Base-by-base conservation (phyloP, 2,113 vertebrate species). In the Corythaeola cristata region DNA sequence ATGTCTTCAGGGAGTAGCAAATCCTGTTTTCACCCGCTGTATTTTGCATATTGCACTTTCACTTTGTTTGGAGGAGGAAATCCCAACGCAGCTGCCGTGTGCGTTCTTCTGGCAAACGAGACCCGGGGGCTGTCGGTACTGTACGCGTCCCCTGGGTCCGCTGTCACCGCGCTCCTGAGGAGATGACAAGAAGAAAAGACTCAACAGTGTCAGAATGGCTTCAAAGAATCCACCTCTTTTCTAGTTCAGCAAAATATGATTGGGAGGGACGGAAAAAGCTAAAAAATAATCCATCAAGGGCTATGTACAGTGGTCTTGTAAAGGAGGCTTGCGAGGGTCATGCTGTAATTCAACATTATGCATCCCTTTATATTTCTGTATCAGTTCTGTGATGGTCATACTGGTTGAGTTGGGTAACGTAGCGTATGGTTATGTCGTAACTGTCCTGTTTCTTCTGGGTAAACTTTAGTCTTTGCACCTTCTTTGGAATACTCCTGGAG, bases 381-480 rank as follows among this genome's bases (percentile, higher is more conserved):
- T 14, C 47, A 3, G 0, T 56, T 11, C 24, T 3, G 5, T 9
- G 8, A 1, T 3, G 23, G 49, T 28, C 4, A 26, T 15, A 5
- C 24, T n/a, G 4, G 24, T 4, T 67, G 74, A 55, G 64, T 4
- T 80, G 85, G 49, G 3, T 58, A 5, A 19, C 2, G 19, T 5
- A 2, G 69, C 6, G 15, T 23, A 2, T 12, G 44, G 8, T 50
- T 24, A n/a, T n/a, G 6, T 7, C 3, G 2, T 28, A 3, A 7
- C 22, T 41, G 15, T 49, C 23, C 62, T 41, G 3, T 64, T 76
- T 27, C 41, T 55, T 21, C 64, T 90, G 93, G 41, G 33, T 22
- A 6, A 15, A 7, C 56, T 33, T 45, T 5, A 2, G 19, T 16
- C 62, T 55, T 55, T 82, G 44, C 82, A 32, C 9, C 64, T 55